phyloP scores from a whole-genome alignment of 1,140 invertebrate genomes.

The Heliothis subflexa region DNA sequence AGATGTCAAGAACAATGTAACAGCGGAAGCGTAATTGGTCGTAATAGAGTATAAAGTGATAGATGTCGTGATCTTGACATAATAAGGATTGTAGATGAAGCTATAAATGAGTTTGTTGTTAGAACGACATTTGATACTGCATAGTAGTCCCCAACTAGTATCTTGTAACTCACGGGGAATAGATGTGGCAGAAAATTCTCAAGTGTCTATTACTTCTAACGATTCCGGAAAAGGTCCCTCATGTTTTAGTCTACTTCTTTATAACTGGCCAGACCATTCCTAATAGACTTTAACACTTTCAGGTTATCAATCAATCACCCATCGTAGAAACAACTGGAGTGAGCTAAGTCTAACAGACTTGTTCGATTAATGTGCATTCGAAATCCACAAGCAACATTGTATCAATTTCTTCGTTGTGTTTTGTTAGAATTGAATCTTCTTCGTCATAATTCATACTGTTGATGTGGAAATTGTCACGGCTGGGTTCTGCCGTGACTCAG shows the following conservation, averaged over 20 bases:
- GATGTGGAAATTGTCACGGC: slow-evolving; percentile 44
- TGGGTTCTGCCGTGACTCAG: slow-evolving; percentile 57
- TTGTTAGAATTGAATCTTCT: background rate
- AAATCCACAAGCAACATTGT: background rate
- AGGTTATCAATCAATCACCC: too few relatives aligned
- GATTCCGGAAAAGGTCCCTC: too few relatives aligned
- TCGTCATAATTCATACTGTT: slow-evolving; percentile 22
- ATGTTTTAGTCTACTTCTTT: too few relatives aligned
- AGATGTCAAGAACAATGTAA: background rate
- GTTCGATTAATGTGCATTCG: too few relatives aligned
- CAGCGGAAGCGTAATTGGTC: background rate
- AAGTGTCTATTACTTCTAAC: too few relatives aligned
- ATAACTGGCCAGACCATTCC: too few relatives aligned
- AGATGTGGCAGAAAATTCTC: too few relatives aligned
- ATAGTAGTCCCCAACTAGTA: too few relatives aligned
- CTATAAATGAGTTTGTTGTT: background rate
- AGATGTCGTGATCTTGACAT: background rate
- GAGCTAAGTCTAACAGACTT: too few relatives aligned
- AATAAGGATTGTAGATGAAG: background rate
- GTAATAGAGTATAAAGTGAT: background rate
- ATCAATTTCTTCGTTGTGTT: background rate
- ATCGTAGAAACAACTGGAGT: too few relatives aligned
- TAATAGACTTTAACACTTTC: too few relatives aligned
- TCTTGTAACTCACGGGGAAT: too few relatives aligned
- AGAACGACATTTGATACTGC: background rate